These are phyloP conservation scores for Eleginops maclovinus DNA, from an alignment of 2,113 vertebrate genomes.

Conservation along the genomic window DNA sequence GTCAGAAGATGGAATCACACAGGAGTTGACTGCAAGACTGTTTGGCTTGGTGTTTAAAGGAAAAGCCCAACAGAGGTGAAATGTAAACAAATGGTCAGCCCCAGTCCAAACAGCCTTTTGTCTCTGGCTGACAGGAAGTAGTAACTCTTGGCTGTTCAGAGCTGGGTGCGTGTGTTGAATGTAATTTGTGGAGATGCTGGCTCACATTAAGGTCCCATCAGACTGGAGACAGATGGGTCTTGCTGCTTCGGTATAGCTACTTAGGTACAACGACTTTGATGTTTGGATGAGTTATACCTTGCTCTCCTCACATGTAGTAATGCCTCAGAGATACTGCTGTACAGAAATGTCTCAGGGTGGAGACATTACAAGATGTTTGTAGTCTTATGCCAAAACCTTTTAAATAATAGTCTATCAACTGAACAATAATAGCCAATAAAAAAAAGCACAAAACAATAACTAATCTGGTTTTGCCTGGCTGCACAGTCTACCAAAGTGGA, in stretches of 20 bases:
- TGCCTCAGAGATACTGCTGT: neutral
- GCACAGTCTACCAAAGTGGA: slow-evolving; percentile 14
- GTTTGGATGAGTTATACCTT: slow-evolving; percentile 9
- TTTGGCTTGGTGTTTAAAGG: slow-evolving; percentile 33
- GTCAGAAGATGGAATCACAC: slow-evolving; percentile 3
- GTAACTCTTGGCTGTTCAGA: slow-evolving; percentile 65
- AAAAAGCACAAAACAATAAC: slow-evolving; percentile 39
- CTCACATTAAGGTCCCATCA: slow-evolving; percentile 33
- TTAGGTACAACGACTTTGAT: slow-evolving; percentile 13
- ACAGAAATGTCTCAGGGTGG: neutral
- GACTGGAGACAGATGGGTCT: slow-evolving; percentile 15
- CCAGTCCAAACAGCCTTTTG: slow-evolving; percentile 68
- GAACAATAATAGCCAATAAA: slow-evolving; percentile 4
- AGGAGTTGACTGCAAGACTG: slow-evolving; percentile 24
- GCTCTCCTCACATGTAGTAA: neutral
- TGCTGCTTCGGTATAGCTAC: slow-evolving; percentile 6
- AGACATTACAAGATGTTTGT: no score
- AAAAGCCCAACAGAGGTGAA: slow-evolving; percentile 48
- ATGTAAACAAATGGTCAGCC: slow-evolving; percentile 62
- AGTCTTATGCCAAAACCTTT: neutral
- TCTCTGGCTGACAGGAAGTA: slow-evolving; percentile 62
- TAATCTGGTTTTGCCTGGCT: slow-evolving; percentile 29
- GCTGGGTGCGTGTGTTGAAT: slow-evolving; percentile 31
- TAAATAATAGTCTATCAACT: neutral
- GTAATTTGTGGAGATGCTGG: slow-evolving; percentile 34